Base-by-base conservation (phyloP, 2,888 invertebrate species). In the Phymatocera aterrima region DNA sequence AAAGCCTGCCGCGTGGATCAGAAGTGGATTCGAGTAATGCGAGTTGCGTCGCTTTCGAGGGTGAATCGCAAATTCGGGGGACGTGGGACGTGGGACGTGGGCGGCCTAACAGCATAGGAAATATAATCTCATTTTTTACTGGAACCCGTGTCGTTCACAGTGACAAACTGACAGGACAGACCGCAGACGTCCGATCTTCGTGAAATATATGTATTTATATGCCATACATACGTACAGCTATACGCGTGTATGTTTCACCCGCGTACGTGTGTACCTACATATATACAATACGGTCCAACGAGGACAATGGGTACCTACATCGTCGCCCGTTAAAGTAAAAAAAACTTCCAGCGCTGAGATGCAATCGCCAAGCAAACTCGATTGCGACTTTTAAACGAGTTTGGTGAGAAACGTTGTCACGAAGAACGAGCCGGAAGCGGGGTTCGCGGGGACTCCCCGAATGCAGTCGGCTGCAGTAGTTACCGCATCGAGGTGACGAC, bases 21-120 rank as follows among this genome's bases (percentile, higher is more conserved):
- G 88, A 89, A 89, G 88, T 88, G 90, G 87, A 89, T 88, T 85
- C 85, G 87, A 81, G 85, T 87, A 88, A 87, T 89, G 86, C 84
- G 86, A 80, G 79, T 82, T 85, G 85, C 43, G 87, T 84, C 85
- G 84, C 81, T 85, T 83, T 82, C 82, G 88, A 88, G 90, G 90
- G 89, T 89, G 90, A 90, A 90, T 90, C 85, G 85, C 80, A 87
- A 90, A 90, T 90, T 88, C 82, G 80, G 81, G 80, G 81, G 80
- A 79, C 78, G 68, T 15, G 24, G 60, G 64, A 46, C 10, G n/a
- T 34, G n/a, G 18, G 15, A 24, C 46, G 68, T 77, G 79, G 74
- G 77, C 68, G 34, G 81, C 75, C 77, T 80, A 72, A 79, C 75
- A n/a, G n/a, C n/a, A n/a, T 78, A 75, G 78, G 79, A 79, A 31